Conservation (phyloP, 2,113 vertebrate genomes). For the Poeciliopsis prolifica region DNA sequence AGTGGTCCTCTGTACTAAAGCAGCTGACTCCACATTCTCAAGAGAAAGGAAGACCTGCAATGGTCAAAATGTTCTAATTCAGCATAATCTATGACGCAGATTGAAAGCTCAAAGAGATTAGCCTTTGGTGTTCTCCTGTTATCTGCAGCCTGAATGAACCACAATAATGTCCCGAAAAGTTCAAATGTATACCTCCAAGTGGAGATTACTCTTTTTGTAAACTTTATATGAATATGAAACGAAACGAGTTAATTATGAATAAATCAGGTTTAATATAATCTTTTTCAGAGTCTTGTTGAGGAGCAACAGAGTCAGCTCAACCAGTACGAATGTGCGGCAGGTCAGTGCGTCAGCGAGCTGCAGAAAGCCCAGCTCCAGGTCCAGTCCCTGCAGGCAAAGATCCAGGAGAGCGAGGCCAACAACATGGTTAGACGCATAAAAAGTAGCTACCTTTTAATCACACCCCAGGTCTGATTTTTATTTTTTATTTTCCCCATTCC, state of each 20-base stretch:
- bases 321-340: conserved; percentile 76
- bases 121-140: too few relatives aligned
- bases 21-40: too few relatives aligned
- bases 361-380: conserved; percentile 85
- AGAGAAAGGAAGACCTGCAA: neutral
- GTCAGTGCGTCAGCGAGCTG: conserved; percentile 77
- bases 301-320: conserved; percentile 81
- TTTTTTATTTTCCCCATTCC: neutral
- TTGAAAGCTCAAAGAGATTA: too few relatives aligned
- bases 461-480: neutral
- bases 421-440: conserved; percentile 82
- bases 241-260: neutral
- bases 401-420: conserved; percentile 84
- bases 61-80: too few relatives aligned
- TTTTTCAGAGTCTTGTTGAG: conserved; percentile 78
- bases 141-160: neutral
- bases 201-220: neutral
- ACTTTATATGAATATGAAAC: neutral
- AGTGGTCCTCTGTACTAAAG: neutral
- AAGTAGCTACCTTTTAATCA: neutral
- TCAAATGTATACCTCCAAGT: too few relatives aligned
- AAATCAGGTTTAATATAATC: neutral
- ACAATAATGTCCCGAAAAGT: neutral
- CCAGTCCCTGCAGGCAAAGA: conserved; percentile 83
- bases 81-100: too few relatives aligned